A percentile compares a stretch with the other conserved stretches of the same genome.
These are phyloP conservation scores for Amniataba percoides DNA, from an alignment of 2,797 vertebrate species.

Conservation along the genomic window DNA sequence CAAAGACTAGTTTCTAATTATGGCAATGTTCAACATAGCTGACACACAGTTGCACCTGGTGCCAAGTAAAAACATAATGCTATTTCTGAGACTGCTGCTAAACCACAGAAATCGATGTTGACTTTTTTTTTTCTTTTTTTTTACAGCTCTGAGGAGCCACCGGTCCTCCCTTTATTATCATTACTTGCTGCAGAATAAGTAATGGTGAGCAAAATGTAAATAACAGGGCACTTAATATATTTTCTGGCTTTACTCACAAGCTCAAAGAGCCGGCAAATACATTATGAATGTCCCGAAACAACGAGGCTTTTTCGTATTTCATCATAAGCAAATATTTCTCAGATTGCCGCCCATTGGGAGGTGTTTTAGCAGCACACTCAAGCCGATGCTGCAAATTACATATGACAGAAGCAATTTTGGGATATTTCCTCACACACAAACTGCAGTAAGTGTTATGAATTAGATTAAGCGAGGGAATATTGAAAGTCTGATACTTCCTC, in stretches of 20 bases:
- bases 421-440: conserved; percentile 75
- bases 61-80: conserved; percentile 14
- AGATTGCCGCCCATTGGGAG: conserved; percentile 51
- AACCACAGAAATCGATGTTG: conserved; percentile 48
- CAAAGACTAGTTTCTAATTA: neutral
- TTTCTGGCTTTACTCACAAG: conserved; percentile 28
- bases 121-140: conserved; percentile 24
- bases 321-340: conserved; percentile 68
- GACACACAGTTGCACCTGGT: neutral
- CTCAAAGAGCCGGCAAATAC: conserved; percentile 44
- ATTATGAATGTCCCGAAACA: conserved; percentile 65
- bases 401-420: conserved; percentile 81
- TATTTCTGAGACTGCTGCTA: conserved; percentile 22
- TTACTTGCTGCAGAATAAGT: conserved; percentile 47
- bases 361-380: conserved; percentile 56
- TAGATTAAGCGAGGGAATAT: conserved; percentile 68
- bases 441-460: conserved; percentile 75
- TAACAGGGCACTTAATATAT: conserved; percentile 55
- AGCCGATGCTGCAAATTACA: conserved; percentile 79
- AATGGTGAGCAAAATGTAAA: conserved; percentile 63
- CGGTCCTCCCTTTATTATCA: conserved; percentile 47
- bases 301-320: conserved; percentile 44
- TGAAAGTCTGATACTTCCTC: conserved; percentile 69
- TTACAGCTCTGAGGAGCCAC: conserved; percentile 36
- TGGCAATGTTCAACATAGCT: neutral